Evolutionary conservation across 2,113 vertebrate genomes (phyloP).

Genomic region (Cathartes aura): DNA sequence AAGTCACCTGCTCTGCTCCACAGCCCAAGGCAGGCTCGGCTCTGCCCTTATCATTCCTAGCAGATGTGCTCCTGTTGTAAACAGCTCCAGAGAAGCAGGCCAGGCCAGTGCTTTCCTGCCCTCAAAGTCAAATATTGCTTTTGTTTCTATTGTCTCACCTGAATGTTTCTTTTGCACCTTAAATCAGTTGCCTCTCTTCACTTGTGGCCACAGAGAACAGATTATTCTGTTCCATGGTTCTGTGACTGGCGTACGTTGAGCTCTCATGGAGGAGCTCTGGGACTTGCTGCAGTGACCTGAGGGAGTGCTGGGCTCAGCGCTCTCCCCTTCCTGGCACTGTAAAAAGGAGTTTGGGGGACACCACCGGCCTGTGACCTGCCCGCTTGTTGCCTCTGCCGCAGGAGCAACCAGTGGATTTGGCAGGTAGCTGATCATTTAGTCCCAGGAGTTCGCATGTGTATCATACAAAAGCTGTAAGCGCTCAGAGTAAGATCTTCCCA

Average conservation of each 20-base stretch:
- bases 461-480: not conserved
- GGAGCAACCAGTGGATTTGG: not conserved
- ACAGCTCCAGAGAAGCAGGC: not conserved
- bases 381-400: not conserved
- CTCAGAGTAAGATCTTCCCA: not conserved
- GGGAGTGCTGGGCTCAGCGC: not conserved
- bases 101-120: not conserved
- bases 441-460: not conserved
- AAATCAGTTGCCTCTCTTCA: not conserved
- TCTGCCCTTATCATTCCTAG: not conserved
- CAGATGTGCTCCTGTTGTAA: not conserved
- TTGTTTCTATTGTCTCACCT: not conserved
- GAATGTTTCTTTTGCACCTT: not conserved
- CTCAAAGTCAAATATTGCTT: not conserved
- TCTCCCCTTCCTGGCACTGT: not conserved
- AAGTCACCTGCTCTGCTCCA: not conserved
- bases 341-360: not conserved
- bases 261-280: not conserved
- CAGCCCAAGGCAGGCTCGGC: not conserved
- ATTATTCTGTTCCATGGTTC: not conserved
- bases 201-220: not conserved
- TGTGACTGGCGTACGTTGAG: fast-evolving
- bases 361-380: not conserved
- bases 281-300: not conserved
- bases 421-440: not conserved